phyloP scores from a whole-genome alignment of 2,888 invertebrate species.

The Trachelus stipa region DNA sequence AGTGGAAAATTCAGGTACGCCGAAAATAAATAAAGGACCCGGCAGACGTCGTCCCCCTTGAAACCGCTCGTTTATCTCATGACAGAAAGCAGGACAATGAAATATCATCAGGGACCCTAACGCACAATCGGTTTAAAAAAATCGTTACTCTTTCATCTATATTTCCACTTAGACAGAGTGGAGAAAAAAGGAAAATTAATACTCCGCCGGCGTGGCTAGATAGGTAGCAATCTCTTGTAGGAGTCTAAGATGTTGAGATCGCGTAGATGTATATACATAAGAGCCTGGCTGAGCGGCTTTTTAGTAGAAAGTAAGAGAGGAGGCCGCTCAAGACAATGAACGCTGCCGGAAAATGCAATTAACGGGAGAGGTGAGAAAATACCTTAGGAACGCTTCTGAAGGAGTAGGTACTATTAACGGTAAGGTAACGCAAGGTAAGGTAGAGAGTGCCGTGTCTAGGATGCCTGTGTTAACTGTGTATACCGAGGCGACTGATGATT shows the following conservation, averaged over 20 bases:
- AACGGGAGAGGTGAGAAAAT: conserved; percentile 10
- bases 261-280: neutral
- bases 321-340: conserved; percentile 12
- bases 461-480: neutral
- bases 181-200: neutral
- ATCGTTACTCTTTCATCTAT: neutral
- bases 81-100: neutral
- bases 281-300: conserved; percentile 13
- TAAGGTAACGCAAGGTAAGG: neutral
- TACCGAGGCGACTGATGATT: neutral
- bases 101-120: neutral
- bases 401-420: conserved; percentile 5
- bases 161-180: neutral
- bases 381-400: conserved; percentile 1
- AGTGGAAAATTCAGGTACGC: neutral
- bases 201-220: neutral
- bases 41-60: neutral
- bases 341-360: conserved; percentile 6
- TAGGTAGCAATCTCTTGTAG: neutral
- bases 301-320: conserved; percentile 12
- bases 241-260: neutral
- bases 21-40: neutral
- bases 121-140: neutral
- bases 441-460: neutral
- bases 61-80: neutral